These are phyloP conservation scores for Phoronis australis DNA, from an alignment of 2,888 invertebrate species.

Conservation along the genomic window DNA sequence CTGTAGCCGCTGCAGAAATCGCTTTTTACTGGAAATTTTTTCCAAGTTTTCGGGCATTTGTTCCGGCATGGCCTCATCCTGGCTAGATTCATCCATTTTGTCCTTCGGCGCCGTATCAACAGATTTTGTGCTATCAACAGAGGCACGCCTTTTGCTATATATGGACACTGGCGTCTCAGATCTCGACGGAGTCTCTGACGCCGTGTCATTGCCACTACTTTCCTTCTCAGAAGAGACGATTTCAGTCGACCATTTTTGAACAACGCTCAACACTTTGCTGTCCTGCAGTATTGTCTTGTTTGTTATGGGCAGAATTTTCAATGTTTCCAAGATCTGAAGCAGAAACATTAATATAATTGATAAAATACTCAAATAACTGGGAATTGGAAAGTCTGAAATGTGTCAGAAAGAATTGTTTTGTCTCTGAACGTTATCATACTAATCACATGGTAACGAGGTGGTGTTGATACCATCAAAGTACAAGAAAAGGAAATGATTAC, in stretches of 20 bases:
- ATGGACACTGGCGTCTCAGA: conserved; percentile 9
- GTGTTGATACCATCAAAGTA: too few relatives aligned
- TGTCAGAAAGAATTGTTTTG: too few relatives aligned
- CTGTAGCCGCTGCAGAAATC: neutral
- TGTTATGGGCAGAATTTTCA: conserved; percentile 81
- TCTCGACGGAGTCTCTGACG: conserved; percentile 7
- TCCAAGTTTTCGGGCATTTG: too few relatives aligned
- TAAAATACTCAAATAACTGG: too few relatives aligned
- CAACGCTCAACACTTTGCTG: conserved; percentile 78
- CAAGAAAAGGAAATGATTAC: too few relatives aligned
- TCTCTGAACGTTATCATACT: too few relatives aligned
- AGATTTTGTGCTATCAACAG: conserved; percentile 5
- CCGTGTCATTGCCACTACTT: conserved; percentile 4
- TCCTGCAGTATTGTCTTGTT: conserved; percentile 91
- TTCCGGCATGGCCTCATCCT: too few relatives aligned
- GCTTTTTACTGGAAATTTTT: too few relatives aligned
- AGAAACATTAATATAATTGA: conserved; percentile 3
- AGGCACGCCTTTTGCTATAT: neutral
- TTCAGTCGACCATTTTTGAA: conserved; percentile 72
- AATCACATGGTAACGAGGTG: too few relatives aligned
- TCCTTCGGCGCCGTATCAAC: conserved; percentile 1
- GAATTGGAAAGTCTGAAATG: too few relatives aligned
- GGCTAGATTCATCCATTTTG: too few relatives aligned
- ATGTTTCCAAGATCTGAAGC: conserved; percentile 67
- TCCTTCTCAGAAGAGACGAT: neutral